phyloP scores from a whole-genome alignment of 2,888 invertebrate genomes.

The Poecilobothrus nobilitatus region DNA sequence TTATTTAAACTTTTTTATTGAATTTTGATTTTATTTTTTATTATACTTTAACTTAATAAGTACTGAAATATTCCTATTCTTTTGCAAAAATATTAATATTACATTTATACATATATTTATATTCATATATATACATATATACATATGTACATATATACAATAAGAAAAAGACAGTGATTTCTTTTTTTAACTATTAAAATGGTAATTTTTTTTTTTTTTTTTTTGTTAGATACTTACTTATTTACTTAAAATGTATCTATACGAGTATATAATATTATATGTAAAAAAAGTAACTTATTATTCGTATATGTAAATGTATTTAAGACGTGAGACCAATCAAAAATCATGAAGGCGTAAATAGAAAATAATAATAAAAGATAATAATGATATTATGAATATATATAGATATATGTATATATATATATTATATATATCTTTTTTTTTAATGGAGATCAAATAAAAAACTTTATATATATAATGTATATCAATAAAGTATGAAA shows the following conservation, averaged over 20 bases:
- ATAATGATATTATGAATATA: neutral
- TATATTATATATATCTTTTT: neutral
- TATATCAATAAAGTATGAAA: no score
- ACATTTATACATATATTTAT: no score
- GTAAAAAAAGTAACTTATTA: neutral
- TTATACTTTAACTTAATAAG: no score
- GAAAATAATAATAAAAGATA: neutral
- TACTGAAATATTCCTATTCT: no score
- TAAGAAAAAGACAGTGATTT: neutral
- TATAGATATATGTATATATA: neutral
- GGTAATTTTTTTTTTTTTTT: neutral
- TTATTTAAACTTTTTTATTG: no score
- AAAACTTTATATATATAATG: neutral
- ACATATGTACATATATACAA: neutral
- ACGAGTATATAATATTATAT: neutral
- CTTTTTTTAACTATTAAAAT: neutral
- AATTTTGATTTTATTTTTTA: no score
- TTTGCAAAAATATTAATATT: no score
- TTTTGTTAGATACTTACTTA: neutral
- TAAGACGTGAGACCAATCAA: neutral
- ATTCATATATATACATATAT: no score
- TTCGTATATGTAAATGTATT: no score
- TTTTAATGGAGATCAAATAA: neutral
- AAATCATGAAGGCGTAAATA: neutral
- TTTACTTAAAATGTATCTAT: neutral